Evolutionary conservation across 2,797 vertebrate species (phyloP), one percentile per base, ranked within the genome.

Genomic region (Hemibagrus guttatus): DNA sequence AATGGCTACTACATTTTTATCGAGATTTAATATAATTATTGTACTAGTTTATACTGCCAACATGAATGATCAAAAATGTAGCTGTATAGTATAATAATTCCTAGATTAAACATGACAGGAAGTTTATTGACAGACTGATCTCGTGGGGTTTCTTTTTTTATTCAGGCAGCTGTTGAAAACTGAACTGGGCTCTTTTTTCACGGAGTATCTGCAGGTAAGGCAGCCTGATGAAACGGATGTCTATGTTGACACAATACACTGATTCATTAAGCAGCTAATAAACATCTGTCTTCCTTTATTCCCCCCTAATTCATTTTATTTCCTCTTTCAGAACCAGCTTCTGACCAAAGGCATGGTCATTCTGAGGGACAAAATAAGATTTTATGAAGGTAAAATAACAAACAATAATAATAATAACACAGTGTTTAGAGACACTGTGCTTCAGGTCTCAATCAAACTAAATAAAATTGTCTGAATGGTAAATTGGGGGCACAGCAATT

Each of bases 291-390:
- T 35, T 83, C 49, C 17, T 42, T 54, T 69, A 46, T 54, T 56
- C 16, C 19, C 2, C n/a, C 52, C 78, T 69, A 13, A 17, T 58
- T 35, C 21, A 5, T 42, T 49, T 64, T 81, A 72, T 54, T 59
- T 42, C 6, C 21, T 90, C 31, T 69, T 59, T 85, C 94, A 99
- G 98, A 99, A 98, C 91, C 98, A 99, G 93, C 93, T 99, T 93
- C 96, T 99, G 84, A 99, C 98, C 0, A 99, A 99, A 94, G 98
- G 98, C 93, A 99, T 99, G 98, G 98, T 99, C 90, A 99, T 99
- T 92, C 96, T 99, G 9, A 95, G 98, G 85, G 98, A 99, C 96
- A 99, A 98, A 94, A 99, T 99, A 91, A 92, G 97, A 61, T 99
- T 99, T 94, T 99, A 99, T 23, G 98, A 99, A 97, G 98, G 98